These are phyloP conservation scores for Cirrhinus molitorella DNA, from an alignment of 2,797 vertebrate genomes.

Conservation along the genomic window DNA sequence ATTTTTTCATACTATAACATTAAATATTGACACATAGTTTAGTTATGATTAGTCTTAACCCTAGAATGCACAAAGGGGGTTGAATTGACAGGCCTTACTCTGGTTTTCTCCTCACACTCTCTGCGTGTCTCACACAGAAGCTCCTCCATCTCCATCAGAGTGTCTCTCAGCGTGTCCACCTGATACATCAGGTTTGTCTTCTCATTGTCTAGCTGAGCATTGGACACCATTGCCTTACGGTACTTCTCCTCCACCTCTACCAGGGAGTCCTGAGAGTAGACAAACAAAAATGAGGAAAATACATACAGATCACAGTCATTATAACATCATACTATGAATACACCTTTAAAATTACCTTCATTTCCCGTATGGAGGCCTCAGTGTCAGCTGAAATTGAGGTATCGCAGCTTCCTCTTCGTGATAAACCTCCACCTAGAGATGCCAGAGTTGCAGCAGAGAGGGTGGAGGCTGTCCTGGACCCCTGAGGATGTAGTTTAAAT, in stretches of 20 bases:
- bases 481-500: constrained; percentile 71
- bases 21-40: background rate
- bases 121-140: constrained; percentile 85
- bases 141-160: constrained; percentile 87
- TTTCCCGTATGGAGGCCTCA: constrained; percentile 92
- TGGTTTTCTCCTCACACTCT: constrained; percentile 80
- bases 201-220: constrained; percentile 94
- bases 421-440: constrained; percentile 89
- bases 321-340: background rate
- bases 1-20: background rate
- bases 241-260: constrained; percentile 90
- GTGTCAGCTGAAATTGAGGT: constrained; percentile 91
- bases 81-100: constrained; percentile 73
- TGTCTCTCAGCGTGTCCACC: constrained; percentile 89
- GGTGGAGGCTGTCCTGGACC: constrained; percentile 85
- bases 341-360: constrained; percentile 81
- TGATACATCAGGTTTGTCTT: constrained; percentile 93
- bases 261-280: constrained; percentile 84
- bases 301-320: background rate
- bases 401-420: constrained; percentile 91
- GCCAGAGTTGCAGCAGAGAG: constrained; percentile 91
- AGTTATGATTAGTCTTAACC: background rate
- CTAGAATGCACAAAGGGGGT: background rate
- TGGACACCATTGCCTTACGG: constrained; percentile 92
- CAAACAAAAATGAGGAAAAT: background rate